These are phyloP conservation scores for Chlorodrepanis virens DNA, from an alignment of 2,113 vertebrate species.

Conservation along the genomic window DNA sequence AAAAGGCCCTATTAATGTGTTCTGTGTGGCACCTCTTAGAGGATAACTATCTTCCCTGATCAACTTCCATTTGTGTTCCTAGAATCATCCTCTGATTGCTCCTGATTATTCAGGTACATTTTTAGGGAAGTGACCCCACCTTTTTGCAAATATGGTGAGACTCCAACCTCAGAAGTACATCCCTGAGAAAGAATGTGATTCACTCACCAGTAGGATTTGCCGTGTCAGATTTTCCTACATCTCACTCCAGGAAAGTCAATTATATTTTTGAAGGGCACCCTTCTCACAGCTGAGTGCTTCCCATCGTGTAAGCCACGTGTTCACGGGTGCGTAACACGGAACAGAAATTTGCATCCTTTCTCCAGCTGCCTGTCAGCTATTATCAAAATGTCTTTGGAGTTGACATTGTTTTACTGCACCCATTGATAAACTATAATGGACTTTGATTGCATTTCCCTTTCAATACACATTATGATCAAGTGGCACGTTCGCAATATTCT, in stretches of 20 bases:
- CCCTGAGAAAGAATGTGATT: neutral
- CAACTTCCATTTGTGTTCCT: neutral
- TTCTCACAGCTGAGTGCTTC: neutral
- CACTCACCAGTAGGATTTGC: neutral
- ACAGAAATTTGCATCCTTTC: neutral
- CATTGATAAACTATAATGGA: neutral
- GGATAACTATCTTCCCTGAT: neutral
- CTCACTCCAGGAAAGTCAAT: neutral
- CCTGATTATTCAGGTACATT: neutral
- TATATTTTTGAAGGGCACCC: neutral
- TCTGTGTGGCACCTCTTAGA: neutral
- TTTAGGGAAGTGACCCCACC: neutral
- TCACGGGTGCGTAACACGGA: fast-evolving
- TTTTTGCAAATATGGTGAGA: neutral
- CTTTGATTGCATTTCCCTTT: constrained; percentile 21
- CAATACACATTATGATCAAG: neutral
- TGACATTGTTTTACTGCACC: neutral
- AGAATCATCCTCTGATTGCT: neutral
- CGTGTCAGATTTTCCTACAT: neutral
- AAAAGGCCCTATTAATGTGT: fast-evolving
- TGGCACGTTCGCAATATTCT: neutral
- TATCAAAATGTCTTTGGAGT: neutral
- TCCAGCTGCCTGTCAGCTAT: neutral
- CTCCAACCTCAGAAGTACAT: neutral
- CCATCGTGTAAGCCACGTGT: neutral